A percentile compares a stretch with the other conserved stretches of the same genome.
These are phyloP conservation scores for Gymnogyps californianus DNA, from an alignment of 2,113 vertebrate genomes.

Conservation along the genomic window DNA sequence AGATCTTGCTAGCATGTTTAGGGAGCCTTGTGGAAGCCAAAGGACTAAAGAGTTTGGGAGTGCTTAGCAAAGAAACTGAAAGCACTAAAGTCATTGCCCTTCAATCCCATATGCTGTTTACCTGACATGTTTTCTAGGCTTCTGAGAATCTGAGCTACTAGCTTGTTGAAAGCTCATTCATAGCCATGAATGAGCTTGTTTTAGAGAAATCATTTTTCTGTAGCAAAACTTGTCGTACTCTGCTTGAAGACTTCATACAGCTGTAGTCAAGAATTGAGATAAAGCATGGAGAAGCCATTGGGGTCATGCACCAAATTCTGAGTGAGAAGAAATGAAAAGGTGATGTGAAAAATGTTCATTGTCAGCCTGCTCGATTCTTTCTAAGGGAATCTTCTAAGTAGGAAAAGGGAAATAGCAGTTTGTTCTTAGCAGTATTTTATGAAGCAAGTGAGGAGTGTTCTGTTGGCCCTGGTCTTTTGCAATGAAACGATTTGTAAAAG, in stretches of 20 bases:
- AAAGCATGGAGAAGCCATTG: neutral
- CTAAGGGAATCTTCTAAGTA: neutral
- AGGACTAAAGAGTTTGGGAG: neutral
- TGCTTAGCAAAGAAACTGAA: neutral
- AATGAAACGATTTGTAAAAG: neutral
- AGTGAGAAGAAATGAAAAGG: neutral
- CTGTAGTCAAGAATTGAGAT: neutral
- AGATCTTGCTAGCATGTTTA: neutral
- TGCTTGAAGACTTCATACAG: neutral
- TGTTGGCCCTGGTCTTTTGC: neutral
- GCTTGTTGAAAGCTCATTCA: neutral
- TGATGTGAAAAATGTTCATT: neutral
- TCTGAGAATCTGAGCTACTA: neutral
- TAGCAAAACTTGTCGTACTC: neutral
- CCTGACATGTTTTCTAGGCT: neutral
- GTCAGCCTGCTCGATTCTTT: rapidly evolving
- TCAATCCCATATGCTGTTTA: neutral
- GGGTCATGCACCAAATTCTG: neutral
- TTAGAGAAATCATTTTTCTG: neutral
- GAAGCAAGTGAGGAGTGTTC: neutral
- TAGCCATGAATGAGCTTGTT: neutral
- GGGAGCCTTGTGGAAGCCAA: neutral
- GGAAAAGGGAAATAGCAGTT: neutral
- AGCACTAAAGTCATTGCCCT: neutral
- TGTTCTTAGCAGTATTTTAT: neutral